Conservation (phyloP, 2,888 invertebrate genomes). For the Phaonia tiefii region DNA sequence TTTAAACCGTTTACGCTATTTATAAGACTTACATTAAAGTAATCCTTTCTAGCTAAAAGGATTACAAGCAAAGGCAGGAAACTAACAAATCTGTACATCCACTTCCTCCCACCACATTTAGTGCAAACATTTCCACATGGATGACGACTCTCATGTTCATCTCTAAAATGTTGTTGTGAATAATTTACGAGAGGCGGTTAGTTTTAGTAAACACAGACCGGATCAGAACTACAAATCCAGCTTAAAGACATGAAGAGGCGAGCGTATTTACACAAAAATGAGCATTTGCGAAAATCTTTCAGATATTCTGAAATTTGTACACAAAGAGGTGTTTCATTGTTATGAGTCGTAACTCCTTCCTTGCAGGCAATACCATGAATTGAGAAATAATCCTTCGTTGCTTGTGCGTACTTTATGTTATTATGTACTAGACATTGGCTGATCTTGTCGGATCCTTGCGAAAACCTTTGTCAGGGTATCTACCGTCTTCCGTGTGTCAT, state of each 20-base stretch:
- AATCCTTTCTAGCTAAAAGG: constrained; percentile 76
- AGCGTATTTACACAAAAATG: constrained; percentile 31
- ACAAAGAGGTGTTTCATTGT: constrained; percentile 77
- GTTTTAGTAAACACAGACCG: constrained; percentile 69
- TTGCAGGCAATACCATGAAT: constrained; percentile 16
- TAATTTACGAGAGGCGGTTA: constrained; percentile 70
- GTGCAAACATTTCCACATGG: not conserved
- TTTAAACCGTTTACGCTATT: constrained; percentile 76
- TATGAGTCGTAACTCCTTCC: constrained; percentile 77
- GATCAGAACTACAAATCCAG: constrained; percentile 60
- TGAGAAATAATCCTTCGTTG: constrained; percentile 55
- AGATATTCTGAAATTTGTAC: constrained; percentile 41
- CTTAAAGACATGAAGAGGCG: constrained; percentile 55
- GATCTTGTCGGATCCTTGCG: constrained; percentile 42
- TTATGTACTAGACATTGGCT: constrained; percentile 45
- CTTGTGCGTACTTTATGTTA: constrained; percentile 24
- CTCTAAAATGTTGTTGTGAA: constrained; percentile 64
- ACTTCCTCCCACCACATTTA: not conserved
- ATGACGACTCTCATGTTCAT: not conserved
- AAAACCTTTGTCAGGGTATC: constrained; percentile 45
- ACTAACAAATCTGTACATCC: constrained; percentile 29
- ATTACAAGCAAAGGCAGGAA: constrained; percentile 63
- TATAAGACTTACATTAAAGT: constrained; percentile 77
- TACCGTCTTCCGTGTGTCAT: constrained; percentile 56
- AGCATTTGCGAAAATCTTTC: not conserved